Percentiles rank a stretch among this genome's conserved stretches.
phyloP scores from a whole-genome alignment of 2,888 invertebrate species.

The Dasypolia templi region DNA sequence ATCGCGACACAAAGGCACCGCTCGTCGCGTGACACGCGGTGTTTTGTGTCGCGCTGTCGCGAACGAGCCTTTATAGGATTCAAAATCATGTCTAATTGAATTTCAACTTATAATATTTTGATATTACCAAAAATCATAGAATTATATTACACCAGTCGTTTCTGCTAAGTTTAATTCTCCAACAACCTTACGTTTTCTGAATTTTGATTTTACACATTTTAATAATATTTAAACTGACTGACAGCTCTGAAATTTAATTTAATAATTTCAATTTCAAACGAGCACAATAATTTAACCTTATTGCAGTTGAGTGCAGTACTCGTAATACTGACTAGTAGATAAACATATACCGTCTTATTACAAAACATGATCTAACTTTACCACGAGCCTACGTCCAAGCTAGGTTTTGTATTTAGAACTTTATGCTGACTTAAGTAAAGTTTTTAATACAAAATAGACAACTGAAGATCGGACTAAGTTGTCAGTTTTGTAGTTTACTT shows the following conservation, averaged over 20 bases:
- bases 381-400: too few species aligned
- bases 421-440: too few species aligned
- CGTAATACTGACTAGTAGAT: background rate
- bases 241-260: conserved; percentile 16
- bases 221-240: conserved; percentile 27
- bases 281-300: conserved; percentile 16
- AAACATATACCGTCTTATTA: background rate
- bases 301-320: conserved; percentile 1
- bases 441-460: too few species aligned
- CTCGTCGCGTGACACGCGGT: too few species aligned
- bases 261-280: conserved; percentile 9
- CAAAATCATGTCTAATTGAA: background rate
- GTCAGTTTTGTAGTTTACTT: too few species aligned
- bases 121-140: background rate
- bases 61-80: too few species aligned
- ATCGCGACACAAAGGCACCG: too few species aligned
- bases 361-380: too few species aligned
- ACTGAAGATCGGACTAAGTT: too few species aligned
- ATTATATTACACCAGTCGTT: conserved; percentile 2
- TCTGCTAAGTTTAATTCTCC: conserved; percentile 15
- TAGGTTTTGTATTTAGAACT: too few species aligned
- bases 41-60: too few species aligned
- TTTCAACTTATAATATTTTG: background rate
- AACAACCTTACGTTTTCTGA: conserved; percentile 11
- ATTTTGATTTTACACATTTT: conserved; percentile 22